phyloP scores from a whole-genome alignment of 2,113 vertebrate genomes.

The Hystrix cristata region DNA sequence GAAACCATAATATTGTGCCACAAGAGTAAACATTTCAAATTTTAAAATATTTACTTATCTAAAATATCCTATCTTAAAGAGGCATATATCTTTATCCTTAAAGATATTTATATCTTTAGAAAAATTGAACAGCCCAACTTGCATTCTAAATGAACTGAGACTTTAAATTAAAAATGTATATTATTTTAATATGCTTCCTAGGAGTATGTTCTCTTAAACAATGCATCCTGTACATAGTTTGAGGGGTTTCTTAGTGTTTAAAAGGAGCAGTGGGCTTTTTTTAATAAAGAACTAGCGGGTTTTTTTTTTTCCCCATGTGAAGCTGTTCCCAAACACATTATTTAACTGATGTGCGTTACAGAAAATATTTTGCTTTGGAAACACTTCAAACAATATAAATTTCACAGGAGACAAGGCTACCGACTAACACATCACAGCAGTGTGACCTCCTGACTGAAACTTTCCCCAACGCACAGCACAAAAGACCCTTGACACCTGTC shows the following conservation, averaged over 20 bases:
- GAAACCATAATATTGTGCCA: background rate
- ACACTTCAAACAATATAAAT: conserved; percentile 88
- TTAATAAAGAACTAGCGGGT: conserved; percentile 78
- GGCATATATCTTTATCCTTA: background rate
- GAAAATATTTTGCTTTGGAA: conserved; percentile 85
- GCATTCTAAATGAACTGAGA: conserved; percentile 59
- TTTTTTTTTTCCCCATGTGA: conserved; percentile 84
- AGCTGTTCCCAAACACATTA: conserved; percentile 83
- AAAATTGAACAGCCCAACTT: background rate
- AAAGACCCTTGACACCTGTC: conserved; percentile 87
- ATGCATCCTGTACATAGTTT: conserved; percentile 41
- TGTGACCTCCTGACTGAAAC: conserved; percentile 83
- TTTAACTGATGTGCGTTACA: conserved; percentile 85
- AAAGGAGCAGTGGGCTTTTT: conserved; percentile 44
- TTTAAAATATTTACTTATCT: conserved; percentile 1
- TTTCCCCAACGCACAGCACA: conserved; percentile 86
- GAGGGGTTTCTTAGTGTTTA: conserved; percentile 64
- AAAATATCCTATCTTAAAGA: conserved; percentile 26
- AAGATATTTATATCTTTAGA: background rate
- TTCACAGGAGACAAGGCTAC: conserved; percentile 86
- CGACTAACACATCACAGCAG: conserved; percentile 85
- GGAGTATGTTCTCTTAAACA: conserved; percentile 60
- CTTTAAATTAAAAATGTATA: background rate
- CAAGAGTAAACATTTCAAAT: background rate
- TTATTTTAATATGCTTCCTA: conserved; percentile 68